Evolutionary conservation across 2,888 invertebrate genomes (phyloP), one percentile per base, ranked within the genome.

Genomic region (Agriotes lineatus): DNA sequence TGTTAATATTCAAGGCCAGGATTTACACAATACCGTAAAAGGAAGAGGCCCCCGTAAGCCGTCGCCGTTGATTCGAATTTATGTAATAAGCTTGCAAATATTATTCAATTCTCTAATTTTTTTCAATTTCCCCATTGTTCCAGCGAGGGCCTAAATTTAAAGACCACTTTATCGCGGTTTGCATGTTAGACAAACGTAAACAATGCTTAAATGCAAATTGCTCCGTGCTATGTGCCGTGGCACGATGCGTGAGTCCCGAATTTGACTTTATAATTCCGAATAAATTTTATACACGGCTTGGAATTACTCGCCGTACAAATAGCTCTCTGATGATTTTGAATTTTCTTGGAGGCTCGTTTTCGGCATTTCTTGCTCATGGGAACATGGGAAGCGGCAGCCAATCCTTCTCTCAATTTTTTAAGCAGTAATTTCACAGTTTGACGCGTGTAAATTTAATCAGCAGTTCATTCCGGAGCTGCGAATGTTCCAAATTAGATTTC

Each of bases 111-210:
- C n/a, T n/a, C n/a, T n/a, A n/a, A n/a, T n/a, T n/a, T n/a, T n/a
- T n/a, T n/a, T n/a, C n/a, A 37, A 37, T 37, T 1, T 2, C 6
- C n/a, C n/a, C n/a, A 22, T 48, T 48, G 19, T 45, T 48, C 7
- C 2, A 48, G n/a, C 12, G 25, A 20, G 48, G 48, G n/a, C n/a
- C 12, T 22, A 48, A 48, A 48, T 48, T 48, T 48, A 48, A 48
- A 48, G 22, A 19, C 12, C 48, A 22, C 5, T n/a, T 48, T 48
- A 48, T 48, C 48, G 22, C 22, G 12, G 48, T 48, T 48, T 1
- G 48, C 48, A 19, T 48, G 48, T 22, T 22, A 48, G n/a, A 25
- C 25, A 48, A 48, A 48, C 48, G 48, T 48, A 48, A 48, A 48
- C 48, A 48, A 48, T 48, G 22, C 48, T 22, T 22, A 48, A 20